These are phyloP conservation scores for Drosophila fuyamai DNA, from an alignment of 1,140 invertebrate species.

Conservation along the genomic window DNA sequence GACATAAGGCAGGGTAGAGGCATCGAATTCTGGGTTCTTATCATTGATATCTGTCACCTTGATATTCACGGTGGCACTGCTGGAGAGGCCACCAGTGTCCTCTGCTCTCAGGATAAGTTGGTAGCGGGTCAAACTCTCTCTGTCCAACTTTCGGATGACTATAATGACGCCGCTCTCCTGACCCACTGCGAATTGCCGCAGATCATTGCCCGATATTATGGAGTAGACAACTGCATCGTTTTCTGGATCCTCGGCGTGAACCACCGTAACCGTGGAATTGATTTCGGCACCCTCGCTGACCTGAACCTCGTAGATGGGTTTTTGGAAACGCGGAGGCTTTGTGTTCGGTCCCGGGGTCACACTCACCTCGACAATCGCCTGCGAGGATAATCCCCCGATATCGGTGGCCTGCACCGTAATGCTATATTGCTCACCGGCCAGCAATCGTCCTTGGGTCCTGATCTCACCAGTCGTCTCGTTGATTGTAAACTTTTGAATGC, in stretches of 20 bases:
- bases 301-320: constrained; percentile 92
- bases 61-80: constrained; percentile 93
- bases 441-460: constrained; percentile 90
- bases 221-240: constrained; percentile 94
- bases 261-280: constrained; percentile 92
- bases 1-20: constrained; percentile 88
- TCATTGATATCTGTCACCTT: constrained; percentile 96
- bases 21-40: constrained; percentile 93
- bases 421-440: constrained; percentile 94
- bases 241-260: constrained; percentile 94
- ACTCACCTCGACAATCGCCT: constrained; percentile 93
- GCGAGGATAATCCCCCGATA: constrained; percentile 89
- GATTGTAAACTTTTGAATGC: constrained; percentile 93
- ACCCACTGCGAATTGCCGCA: constrained; percentile 93
- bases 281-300: constrained; percentile 94
- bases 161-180: constrained; percentile 92
- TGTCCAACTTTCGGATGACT: constrained; percentile 92
- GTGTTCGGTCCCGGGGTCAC: constrained; percentile 94
- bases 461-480: constrained; percentile 92
- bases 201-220: constrained; percentile 93
- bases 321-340: constrained; percentile 91
- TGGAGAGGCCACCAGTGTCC: constrained; percentile 92
- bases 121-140: constrained; percentile 94
- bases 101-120: constrained; percentile 94
- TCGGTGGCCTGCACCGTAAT: constrained; percentile 93